Evolutionary conservation across 2,888 invertebrate species (phyloP).

Genomic region (Ephialtes manifestator): DNA sequence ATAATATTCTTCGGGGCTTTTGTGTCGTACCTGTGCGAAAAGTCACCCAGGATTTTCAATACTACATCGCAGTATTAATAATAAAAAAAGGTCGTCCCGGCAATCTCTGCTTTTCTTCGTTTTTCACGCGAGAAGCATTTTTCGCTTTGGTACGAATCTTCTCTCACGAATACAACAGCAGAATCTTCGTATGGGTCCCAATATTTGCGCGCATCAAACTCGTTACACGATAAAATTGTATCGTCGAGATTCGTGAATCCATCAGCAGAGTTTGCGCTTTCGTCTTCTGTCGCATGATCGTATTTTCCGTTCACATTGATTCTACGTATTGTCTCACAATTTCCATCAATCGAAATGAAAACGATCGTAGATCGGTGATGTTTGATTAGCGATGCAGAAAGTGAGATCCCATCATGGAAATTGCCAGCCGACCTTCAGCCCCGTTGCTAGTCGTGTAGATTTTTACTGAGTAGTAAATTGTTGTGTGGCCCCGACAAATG

Average conservation of each 20-base stretch:
- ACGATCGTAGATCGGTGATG: neutral
- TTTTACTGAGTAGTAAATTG: conserved; percentile 94
- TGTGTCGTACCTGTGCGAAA: neutral
- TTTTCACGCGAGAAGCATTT: conserved; percentile 8
- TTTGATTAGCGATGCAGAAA: too few relatives aligned
- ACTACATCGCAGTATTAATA: conserved; percentile 1
- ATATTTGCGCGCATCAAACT: neutral
- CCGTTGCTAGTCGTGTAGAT: conserved; percentile 90
- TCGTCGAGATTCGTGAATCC: neutral
- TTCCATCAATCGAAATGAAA: neutral
- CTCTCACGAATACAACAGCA: neutral
- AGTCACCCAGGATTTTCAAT: neutral
- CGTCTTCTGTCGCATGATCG: neutral
- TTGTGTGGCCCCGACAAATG: conserved; percentile 96
- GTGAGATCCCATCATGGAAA: neutral
- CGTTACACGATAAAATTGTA: neutral
- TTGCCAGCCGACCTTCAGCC: conserved; percentile 79
- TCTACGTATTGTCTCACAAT: too few relatives aligned
- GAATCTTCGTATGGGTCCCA: neutral
- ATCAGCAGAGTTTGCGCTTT: neutral
- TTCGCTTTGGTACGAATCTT: neutral
- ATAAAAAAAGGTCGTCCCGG: conserved; percentile 65
- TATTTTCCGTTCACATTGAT: neutral
- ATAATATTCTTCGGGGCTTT: conserved; percentile 7
- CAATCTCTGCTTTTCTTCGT: conserved; percentile 15